These are phyloP conservation scores for Diarsia rubi DNA, from an alignment of 2,888 invertebrate genomes.

Conservation along the genomic window DNA sequence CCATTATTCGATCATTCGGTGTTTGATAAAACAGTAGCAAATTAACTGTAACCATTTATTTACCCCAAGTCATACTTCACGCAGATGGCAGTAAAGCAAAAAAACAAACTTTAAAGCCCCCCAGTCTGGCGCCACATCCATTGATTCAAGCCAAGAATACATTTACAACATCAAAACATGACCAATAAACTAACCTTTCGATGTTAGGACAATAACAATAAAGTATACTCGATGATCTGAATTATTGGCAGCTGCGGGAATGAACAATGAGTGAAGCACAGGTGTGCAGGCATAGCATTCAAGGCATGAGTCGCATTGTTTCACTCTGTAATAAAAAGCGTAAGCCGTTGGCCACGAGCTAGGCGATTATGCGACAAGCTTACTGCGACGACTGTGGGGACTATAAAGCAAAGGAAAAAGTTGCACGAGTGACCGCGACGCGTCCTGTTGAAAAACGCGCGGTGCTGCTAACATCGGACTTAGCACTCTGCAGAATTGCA, in stretches of 20 bases:
- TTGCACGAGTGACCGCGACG: not conserved
- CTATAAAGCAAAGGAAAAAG: not conserved
- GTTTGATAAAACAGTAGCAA: not conserved
- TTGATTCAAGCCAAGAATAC: slow-evolving; percentile 12
- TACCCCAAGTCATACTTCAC: not conserved
- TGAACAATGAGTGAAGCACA: slow-evolving; percentile 51
- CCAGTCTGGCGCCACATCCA: slow-evolving; percentile 28
- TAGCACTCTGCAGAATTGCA: not conserved
- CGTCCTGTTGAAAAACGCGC: not conserved
- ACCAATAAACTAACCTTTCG: slow-evolving; percentile 31
- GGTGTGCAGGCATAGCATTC: slow-evolving; percentile 47
- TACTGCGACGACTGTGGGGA: not conserved
- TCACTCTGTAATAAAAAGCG: slow-evolving; percentile 41
- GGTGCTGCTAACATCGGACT: not conserved
- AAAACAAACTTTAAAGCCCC: slow-evolving; percentile 1
- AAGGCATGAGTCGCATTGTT: slow-evolving; percentile 48
- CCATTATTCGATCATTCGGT: not conserved
- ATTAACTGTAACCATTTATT: not conserved
- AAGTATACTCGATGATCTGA: slow-evolving; percentile 39
- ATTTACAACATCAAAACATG: slow-evolving; percentile 30
- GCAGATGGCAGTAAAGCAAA: slow-evolving; percentile 6
- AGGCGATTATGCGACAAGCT: not conserved
- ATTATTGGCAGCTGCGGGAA: slow-evolving; percentile 48
- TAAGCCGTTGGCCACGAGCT: not conserved
- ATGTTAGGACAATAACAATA: slow-evolving; percentile 44